Evolutionary conservation across 92 coral and sea anemone species (phyloP).

Genomic region (Porites evermanni): DNA sequence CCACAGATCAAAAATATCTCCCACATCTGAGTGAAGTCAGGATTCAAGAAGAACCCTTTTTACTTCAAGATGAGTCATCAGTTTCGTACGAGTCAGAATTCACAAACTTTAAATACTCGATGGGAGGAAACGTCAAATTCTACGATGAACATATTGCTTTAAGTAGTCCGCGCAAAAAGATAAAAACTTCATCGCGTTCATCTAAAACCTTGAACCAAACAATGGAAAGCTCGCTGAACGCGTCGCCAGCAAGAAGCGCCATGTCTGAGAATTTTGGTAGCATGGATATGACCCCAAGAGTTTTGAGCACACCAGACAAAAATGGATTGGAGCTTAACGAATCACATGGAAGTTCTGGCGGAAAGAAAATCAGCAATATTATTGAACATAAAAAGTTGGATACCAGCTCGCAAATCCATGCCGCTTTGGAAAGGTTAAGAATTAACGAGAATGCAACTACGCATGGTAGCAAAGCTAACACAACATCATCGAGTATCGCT

Average conservation of each 20-base stretch:
- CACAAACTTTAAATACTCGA: constrained; percentile 88
- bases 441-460: constrained; percentile 1
- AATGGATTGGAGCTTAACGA: background rate
- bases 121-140: constrained; percentile 95
- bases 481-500: constrained; percentile 38
- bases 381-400: constrained; percentile 5
- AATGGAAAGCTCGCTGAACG: constrained; percentile 23
- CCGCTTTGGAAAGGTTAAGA: constrained; percentile 19
- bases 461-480: constrained; percentile 4
- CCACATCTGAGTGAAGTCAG: constrained; percentile 76
- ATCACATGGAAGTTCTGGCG: background rate
- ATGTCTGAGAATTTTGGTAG: constrained; percentile 37
- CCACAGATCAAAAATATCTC: constrained; percentile 60
- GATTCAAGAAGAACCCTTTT: constrained; percentile 76
- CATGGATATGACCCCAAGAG: constrained; percentile 49
- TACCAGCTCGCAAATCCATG: constrained; percentile 11
- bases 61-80: constrained; percentile 63
- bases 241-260: constrained; percentile 32
- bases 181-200: constrained; percentile 28
- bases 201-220: constrained; percentile 15
- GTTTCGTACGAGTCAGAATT: constrained; percentile 55
- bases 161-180: constrained; percentile 75
- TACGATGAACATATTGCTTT: constrained; percentile 90
- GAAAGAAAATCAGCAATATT: background rate
- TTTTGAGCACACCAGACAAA: constrained; percentile 7